Percentiles rank a stretch among this genome's conserved stretches.
Evolutionary conservation across 2,797 vertebrate genomes (phyloP).

Genomic region (Ispidina lecontei): DNA sequence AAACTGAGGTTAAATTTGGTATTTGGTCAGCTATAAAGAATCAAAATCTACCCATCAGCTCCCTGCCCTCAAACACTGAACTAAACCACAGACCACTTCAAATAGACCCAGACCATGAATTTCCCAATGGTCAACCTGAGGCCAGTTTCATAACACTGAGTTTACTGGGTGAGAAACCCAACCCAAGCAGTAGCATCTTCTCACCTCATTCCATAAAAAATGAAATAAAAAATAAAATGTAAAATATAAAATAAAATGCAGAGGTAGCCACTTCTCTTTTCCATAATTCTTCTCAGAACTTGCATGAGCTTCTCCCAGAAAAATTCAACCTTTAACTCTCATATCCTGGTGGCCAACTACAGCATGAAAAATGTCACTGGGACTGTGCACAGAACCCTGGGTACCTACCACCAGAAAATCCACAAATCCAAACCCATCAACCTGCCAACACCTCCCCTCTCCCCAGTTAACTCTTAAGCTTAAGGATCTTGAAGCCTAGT

Average conservation of each 20-base stretch:
- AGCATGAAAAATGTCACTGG: accelerated
- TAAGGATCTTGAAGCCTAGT: not conserved
- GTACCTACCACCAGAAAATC: not conserved
- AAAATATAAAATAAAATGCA: not conserved
- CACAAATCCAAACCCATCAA: not conserved
- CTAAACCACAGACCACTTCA: constrained; percentile 28
- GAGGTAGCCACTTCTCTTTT: not conserved
- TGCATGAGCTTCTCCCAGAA: accelerated
- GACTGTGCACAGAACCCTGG: not conserved
- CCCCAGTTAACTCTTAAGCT: not conserved
- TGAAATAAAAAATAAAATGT: not conserved
- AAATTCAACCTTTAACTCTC: not conserved
- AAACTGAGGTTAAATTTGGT: not conserved
- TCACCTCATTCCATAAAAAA: not conserved
- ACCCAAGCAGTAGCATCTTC: not conserved
- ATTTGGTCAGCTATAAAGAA: not conserved
- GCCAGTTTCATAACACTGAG: not conserved
- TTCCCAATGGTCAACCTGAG: not conserved
- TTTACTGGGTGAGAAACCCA: not conserved
- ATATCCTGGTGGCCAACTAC: not conserved
- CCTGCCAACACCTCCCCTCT: not conserved
- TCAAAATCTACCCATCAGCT: not conserved
- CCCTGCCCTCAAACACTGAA: not conserved
- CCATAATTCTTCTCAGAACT: not conserved
- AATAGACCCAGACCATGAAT: not conserved